Evolutionary conservation across 2,797 vertebrate species (phyloP).

Genomic region (Melanitta fusca): DNA sequence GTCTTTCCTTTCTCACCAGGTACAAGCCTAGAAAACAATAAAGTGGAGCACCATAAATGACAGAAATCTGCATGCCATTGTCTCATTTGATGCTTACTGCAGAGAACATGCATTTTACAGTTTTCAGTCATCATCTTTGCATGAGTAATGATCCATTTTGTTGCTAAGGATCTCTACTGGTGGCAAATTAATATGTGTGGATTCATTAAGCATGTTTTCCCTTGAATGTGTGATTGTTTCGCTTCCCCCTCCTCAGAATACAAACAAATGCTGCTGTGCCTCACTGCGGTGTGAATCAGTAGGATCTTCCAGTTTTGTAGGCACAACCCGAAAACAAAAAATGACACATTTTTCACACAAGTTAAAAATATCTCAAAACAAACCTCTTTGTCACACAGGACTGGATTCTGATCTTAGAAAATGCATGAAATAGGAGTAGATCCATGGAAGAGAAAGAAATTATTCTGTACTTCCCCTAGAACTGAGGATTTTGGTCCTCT

Average conservation of each 20-base stretch:
- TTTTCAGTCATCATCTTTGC: neutral
- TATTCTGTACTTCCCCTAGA: neutral
- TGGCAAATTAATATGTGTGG: neutral
- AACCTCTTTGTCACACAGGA: neutral
- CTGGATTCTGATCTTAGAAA: neutral
- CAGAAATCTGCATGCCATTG: neutral
- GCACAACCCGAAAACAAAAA: constrained; percentile 19
- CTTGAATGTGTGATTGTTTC: neutral
- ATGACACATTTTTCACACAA: neutral
- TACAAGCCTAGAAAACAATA: neutral
- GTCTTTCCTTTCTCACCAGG: neutral
- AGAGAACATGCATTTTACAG: neutral
- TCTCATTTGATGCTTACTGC: neutral
- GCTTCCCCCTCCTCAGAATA: neutral
- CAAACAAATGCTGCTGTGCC: neutral
- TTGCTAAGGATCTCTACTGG: neutral
- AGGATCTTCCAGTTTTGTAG: neutral
- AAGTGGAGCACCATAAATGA: neutral
- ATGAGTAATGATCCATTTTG: neutral
- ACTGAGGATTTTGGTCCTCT: neutral
- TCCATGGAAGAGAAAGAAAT: neutral
- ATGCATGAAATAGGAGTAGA: neutral
- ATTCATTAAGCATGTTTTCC: constrained; percentile 26
- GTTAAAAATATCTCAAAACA: constrained; percentile 16
- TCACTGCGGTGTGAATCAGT: neutral